These are phyloP conservation scores for Meloidogyne floridensis DNA, from an alignment of 1,140 invertebrate species.

Conservation along the genomic window DNA sequence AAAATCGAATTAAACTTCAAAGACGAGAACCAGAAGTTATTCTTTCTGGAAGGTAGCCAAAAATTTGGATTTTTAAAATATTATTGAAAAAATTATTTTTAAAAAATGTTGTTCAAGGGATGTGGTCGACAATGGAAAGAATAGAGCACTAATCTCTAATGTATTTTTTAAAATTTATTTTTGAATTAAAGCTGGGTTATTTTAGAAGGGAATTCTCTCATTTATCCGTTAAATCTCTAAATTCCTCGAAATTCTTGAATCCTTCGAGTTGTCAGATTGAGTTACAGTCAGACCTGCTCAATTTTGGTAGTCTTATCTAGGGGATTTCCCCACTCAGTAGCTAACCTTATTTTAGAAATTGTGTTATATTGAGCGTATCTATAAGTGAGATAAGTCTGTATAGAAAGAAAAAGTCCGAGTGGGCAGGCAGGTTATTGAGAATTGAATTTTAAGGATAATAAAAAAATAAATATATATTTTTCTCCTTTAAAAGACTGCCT, in stretches of 20 bases:
- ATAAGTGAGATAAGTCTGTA: too few species aligned
- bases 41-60: slow-evolving; percentile 38
- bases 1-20: slow-evolving; percentile 52
- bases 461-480: slow-evolving; percentile 11
- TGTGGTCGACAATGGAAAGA: slow-evolving; percentile 59
- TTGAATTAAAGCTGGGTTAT: background rate
- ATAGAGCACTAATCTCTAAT: slow-evolving; percentile 52
- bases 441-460: background rate
- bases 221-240: background rate
- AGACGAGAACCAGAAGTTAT: slow-evolving; percentile 53
- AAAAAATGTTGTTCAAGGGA: slow-evolving; percentile 28
- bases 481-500: slow-evolving; percentile 29
- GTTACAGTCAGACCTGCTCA: too few species aligned
- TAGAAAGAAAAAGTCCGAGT: too few species aligned
- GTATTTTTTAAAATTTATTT: slow-evolving; percentile 22
- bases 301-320: too few species aligned
- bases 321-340: too few species aligned
- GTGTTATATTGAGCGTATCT: too few species aligned
- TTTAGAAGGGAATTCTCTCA: background rate
- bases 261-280: too few species aligned
- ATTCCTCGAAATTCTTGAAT: too few species aligned
- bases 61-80: background rate
- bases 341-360: too few species aligned
- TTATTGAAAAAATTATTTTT: too few species aligned
- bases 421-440: background rate